Evolutionary conservation across 2,797 vertebrate genomes (phyloP).

Genomic region (Podargus strigoides): DNA sequence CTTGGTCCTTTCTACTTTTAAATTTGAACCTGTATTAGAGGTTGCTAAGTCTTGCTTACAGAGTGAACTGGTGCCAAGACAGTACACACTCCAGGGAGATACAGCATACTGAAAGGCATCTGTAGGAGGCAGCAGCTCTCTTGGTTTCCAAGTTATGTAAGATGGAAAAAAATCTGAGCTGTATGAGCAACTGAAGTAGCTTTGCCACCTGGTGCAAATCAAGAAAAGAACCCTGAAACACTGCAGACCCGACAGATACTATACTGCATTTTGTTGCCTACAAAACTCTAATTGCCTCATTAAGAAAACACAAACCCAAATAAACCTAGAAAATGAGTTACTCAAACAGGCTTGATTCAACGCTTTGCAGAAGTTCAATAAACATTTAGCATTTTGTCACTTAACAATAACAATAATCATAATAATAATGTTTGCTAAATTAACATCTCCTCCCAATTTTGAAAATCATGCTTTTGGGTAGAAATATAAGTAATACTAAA

Average conservation of each 20-base stretch:
- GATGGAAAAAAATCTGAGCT: conserved; percentile 61
- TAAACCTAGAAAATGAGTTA: background rate
- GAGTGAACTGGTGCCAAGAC: conserved; percentile 59
- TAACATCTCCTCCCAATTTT: background rate
- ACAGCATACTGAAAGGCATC: conserved; percentile 60
- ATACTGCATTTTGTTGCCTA: conserved; percentile 25
- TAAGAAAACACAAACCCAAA: background rate
- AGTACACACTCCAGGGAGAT: conserved; percentile 54
- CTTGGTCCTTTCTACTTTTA: background rate
- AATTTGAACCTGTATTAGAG: conserved; percentile 35
- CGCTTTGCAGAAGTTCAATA: background rate
- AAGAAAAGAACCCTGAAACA: conserved; percentile 63
- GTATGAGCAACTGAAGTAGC: conserved; percentile 54
- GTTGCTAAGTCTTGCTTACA: conserved; percentile 61
- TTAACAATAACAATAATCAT: background rate
- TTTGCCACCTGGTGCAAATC: conserved; percentile 63
- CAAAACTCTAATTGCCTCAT: background rate
- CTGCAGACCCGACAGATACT: conserved; percentile 10
- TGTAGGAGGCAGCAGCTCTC: conserved; percentile 52
- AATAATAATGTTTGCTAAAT: background rate
- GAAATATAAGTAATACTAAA: background rate
- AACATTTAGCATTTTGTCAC: background rate
- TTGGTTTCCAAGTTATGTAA: conserved; percentile 53
- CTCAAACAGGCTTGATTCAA: background rate
- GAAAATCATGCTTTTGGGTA: background rate